These are phyloP conservation scores for Tringa solitaria DNA, from an alignment of 2,113 vertebrate genomes.

Conservation along the genomic window DNA sequence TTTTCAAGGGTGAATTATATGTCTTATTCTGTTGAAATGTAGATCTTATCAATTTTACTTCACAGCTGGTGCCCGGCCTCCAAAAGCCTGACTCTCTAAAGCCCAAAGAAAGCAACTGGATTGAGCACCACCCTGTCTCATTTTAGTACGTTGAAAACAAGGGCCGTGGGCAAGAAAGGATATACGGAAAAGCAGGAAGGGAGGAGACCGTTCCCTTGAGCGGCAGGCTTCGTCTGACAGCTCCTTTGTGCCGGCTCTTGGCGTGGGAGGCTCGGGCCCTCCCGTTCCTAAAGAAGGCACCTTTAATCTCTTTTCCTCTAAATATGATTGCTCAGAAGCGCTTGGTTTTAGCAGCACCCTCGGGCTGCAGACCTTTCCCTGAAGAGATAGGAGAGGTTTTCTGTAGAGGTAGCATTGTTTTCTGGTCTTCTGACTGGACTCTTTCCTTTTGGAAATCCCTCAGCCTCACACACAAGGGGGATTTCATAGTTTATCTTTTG, in stretches of 20 bases:
- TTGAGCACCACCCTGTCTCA: not conserved
- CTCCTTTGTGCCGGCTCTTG: slow-evolving; percentile 2
- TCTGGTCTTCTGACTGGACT: not conserved
- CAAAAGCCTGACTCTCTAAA: slow-evolving; percentile 19
- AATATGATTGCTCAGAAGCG: not conserved
- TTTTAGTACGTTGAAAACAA: not conserved
- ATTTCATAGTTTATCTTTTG: slow-evolving; percentile 1
- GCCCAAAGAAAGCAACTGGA: not conserved
- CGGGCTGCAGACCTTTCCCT: slow-evolving; percentile 32
- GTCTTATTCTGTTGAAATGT: slow-evolving; percentile 40
- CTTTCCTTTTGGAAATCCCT: slow-evolving; percentile 40
- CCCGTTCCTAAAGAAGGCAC: slow-evolving; percentile 48
- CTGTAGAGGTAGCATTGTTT: not conserved
- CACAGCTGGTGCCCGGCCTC: slow-evolving; percentile 5
- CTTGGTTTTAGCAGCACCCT: slow-evolving; percentile 63
- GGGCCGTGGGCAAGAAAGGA: not conserved
- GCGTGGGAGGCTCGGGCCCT: not conserved
- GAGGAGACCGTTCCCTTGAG: not conserved
- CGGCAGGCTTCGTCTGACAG: not conserved
- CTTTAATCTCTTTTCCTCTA: not conserved
- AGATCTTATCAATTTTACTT: slow-evolving; percentile 46
- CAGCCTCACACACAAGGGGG: slow-evolving; percentile 1
- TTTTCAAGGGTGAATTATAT: slow-evolving; percentile 45
- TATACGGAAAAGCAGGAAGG: not conserved
- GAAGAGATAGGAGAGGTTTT: slow-evolving; percentile 3